Evolutionary conservation across 1,140 invertebrate species (phyloP).

Genomic region (Eulimnadia texana): DNA sequence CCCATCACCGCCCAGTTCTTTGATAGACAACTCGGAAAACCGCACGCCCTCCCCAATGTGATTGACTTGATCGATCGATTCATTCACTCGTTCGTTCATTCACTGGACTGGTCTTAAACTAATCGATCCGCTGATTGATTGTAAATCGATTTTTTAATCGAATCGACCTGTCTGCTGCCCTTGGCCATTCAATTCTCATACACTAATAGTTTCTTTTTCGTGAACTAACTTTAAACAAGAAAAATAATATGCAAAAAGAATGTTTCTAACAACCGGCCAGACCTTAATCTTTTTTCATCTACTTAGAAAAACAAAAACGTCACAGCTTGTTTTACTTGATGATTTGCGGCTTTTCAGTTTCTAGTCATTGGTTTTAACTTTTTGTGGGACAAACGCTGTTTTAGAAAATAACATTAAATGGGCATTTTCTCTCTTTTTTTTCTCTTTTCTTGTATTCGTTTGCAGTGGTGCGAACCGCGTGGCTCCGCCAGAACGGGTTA

Average conservation of each 20-base stretch:
- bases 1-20: conserved; percentile 14
- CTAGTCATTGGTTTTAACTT: neutral
- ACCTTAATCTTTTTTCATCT: conserved; percentile 4
- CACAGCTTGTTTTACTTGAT: neutral
- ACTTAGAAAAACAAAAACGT: neutral
- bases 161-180: no score
- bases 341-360: neutral
- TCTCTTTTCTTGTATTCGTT: conserved; percentile 3
- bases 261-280: conserved; percentile 15
- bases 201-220: neutral
- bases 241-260: neutral
- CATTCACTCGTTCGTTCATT: no score
- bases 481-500: conserved; percentile 9
- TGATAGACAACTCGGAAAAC: conserved; percentile 4
- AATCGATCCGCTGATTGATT: no score
- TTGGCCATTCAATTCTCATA: no score
- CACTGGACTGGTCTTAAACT: no score
- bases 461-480: conserved; percentile 4
- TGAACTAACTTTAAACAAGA: neutral
- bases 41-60: neutral
- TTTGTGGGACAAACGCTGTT: neutral
- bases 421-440: no score
- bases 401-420: no score
- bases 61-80: no score
- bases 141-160: no score